Percentiles rank a stretch among this genome's conserved stretches.
Evolutionary conservation across 2,888 invertebrate species (phyloP).

Genomic region (Acrobasis consociella): DNA sequence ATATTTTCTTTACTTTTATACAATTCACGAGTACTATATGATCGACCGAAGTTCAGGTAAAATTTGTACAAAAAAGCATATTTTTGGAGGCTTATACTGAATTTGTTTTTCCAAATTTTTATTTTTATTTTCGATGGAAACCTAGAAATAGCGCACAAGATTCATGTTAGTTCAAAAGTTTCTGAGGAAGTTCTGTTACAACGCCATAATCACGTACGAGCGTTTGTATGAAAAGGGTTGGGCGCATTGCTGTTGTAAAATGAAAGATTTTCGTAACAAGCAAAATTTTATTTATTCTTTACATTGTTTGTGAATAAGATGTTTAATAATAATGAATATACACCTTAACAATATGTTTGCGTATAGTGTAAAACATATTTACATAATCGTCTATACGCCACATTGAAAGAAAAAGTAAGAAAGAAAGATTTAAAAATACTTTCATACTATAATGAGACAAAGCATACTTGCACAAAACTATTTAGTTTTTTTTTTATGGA

Average conservation of each 20-base stretch:
- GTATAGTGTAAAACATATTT: constrained; percentile 66
- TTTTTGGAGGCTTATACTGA: no score
- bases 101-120: no score
- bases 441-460: neutral
- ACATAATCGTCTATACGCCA: constrained; percentile 37
- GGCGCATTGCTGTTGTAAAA: neutral
- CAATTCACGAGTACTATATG: no score
- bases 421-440: neutral
- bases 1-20: no score
- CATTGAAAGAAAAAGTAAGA: constrained; percentile 24
- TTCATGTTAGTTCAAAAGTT: no score
- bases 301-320: constrained; percentile 65
- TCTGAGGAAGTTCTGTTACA: no score
- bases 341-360: constrained; percentile 53
- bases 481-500: neutral
- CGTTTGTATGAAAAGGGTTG: no score
- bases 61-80: no score
- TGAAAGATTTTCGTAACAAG: constrained; percentile 53
- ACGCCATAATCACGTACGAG: no score
- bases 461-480: constrained; percentile 19
- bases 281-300: constrained; percentile 66
- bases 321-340: constrained; percentile 57
- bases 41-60: no score
- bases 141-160: no score
- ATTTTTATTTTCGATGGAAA: no score